These are phyloP conservation scores for Neosilurus hyrtlii DNA, from an alignment of 2,797 vertebrate genomes.

Conservation along the genomic window DNA sequence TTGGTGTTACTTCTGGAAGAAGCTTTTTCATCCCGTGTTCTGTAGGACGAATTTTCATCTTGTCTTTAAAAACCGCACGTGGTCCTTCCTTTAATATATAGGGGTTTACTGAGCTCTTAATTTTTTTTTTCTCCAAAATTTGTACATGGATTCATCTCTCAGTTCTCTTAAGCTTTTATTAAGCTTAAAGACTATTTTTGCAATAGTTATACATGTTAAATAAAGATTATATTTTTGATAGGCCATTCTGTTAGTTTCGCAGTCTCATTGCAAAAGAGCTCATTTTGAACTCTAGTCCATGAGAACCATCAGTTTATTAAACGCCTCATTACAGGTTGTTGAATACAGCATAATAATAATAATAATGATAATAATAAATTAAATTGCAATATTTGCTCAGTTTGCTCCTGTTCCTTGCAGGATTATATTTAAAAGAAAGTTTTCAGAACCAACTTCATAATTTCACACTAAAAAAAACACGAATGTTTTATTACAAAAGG, in stretches of 20 bases:
- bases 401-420: neutral
- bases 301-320: slow-evolving; percentile 1
- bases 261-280: slow-evolving; percentile 25
- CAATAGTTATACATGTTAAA: slow-evolving; percentile 56
- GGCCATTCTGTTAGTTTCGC: slow-evolving; percentile 50
- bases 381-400: neutral
- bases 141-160: slow-evolving; percentile 55
- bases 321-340: slow-evolving; percentile 22
- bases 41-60: slow-evolving; percentile 3
- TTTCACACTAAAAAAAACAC: slow-evolving; percentile 25
- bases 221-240: slow-evolving; percentile 74
- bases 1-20: slow-evolving; percentile 40
- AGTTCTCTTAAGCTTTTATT: slow-evolving; percentile 50
- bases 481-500: slow-evolving; percentile 7
- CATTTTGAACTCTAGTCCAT: slow-evolving; percentile 9
- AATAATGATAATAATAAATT: neutral
- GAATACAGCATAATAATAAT: slow-evolving; percentile 16
- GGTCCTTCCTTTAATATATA: slow-evolving; percentile 33
- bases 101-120: slow-evolving; percentile 5
- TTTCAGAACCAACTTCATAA: neutral
- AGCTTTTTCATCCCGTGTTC: slow-evolving; percentile 38
- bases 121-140: slow-evolving; percentile 45
- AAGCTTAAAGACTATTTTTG: slow-evolving; percentile 72
- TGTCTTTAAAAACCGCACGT: slow-evolving; percentile 41
- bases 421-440: neutral